Evolutionary conservation across 1,140 invertebrate species (phyloP).

Genomic region (Rhopalosiphum padi): DNA sequence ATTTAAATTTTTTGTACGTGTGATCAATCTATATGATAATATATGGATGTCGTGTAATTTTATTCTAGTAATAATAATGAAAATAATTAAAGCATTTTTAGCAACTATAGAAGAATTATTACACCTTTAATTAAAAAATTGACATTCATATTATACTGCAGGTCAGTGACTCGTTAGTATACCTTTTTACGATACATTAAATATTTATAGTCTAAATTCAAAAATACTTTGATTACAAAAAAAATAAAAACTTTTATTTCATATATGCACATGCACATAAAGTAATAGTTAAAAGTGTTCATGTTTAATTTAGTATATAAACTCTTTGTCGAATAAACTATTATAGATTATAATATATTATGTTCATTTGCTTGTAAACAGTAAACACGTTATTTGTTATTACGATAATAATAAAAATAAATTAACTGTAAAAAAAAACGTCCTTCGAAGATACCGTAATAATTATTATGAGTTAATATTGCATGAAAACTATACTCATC

Average conservation of each 20-base stretch:
- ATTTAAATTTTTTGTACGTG: not conserved
- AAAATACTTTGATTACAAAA: not conserved
- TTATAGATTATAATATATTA: not conserved
- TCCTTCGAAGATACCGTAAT: not conserved
- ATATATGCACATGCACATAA: not conserved
- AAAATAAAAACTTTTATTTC: not conserved
- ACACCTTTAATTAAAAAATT: not conserved
- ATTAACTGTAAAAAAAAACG: not conserved
- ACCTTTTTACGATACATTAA: constrained; percentile 9
- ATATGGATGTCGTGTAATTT: not conserved
- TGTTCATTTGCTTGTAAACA: not conserved
- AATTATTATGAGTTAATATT: not conserved
- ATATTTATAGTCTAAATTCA: not conserved
- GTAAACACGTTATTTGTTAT: not conserved
- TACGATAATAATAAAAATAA: not conserved
- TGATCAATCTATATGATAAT: not conserved
- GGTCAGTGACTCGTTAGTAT: not conserved
- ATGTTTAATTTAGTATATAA: not conserved
- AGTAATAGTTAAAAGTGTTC: not conserved
- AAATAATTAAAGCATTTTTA: not conserved
- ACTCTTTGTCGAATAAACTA: not conserved
- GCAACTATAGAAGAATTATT: not conserved
- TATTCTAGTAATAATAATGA: not conserved
- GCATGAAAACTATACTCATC: not conserved
- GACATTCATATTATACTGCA: not conserved